These are phyloP conservation scores for Scaptodrosophila lebanonensis DNA, from an alignment of 1,140 invertebrate species.

Conservation along the genomic window DNA sequence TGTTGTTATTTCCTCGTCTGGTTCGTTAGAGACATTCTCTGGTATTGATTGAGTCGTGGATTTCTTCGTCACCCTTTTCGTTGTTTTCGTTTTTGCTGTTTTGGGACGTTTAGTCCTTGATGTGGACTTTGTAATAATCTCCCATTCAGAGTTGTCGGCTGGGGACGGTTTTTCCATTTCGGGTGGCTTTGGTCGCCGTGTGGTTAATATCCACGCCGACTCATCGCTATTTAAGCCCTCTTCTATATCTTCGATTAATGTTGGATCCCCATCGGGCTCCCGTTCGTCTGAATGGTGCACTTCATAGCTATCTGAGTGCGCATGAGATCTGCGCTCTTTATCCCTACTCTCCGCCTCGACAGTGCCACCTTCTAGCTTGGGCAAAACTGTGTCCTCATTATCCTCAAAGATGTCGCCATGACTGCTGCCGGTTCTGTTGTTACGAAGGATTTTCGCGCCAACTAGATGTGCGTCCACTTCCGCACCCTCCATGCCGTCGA, in stretches of 20 bases:
- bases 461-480: background rate
- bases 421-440: background rate
- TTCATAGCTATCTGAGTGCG: slow-evolving; percentile 3
- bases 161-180: too few species aligned
- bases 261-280: background rate
- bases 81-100: background rate
- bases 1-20: background rate
- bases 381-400: background rate
- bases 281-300: slow-evolving; percentile 1
- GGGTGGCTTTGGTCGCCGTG: too few species aligned
- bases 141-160: too few species aligned
- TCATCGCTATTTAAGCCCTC: background rate
- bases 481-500: too few species aligned
- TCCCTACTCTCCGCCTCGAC: slow-evolving; percentile 5
- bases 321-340: background rate
- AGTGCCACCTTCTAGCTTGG: background rate
- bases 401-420: background rate
- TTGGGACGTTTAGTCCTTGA: too few species aligned
- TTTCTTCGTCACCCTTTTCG: background rate
- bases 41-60: background rate
- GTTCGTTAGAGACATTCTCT: background rate
- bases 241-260: background rate
- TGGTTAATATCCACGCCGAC: background rate
- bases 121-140: background rate
- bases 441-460: background rate